phyloP scores from a whole-genome alignment of 2,797 vertebrate genomes.

The Pyrocephalus nanus region DNA sequence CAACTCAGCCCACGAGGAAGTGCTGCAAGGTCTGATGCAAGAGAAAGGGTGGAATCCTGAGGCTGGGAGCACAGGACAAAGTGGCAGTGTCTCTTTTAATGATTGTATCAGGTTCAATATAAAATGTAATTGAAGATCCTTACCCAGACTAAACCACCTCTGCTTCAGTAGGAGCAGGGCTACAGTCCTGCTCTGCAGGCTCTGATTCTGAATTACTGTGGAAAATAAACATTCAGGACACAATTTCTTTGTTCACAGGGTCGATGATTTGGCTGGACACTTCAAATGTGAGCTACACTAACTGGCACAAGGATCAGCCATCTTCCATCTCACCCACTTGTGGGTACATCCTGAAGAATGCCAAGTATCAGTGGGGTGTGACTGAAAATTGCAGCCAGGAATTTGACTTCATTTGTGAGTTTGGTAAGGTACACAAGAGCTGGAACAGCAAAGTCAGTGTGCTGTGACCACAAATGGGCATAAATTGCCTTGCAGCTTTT shows the following conservation, averaged over 20 bases:
- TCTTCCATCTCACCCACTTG: constrained; percentile 69
- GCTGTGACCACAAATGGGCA: not conserved
- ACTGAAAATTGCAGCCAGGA: constrained; percentile 85
- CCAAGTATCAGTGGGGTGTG: constrained; percentile 84
- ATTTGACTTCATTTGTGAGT: constrained; percentile 88
- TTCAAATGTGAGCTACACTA: constrained; percentile 85
- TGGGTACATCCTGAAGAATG: constrained; percentile 81
- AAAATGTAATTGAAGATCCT: not conserved
- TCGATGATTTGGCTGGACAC: constrained; percentile 87
- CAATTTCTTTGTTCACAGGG: constrained; percentile 71
- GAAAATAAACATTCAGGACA: not conserved
- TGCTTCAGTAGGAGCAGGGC: not conserved
- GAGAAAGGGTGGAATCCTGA: not conserved
- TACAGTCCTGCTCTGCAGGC: not conserved
- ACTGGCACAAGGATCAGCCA: constrained; percentile 78
- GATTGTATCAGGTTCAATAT: not conserved
- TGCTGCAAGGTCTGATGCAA: not conserved
- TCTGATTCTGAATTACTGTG: not conserved
- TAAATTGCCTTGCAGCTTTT: not conserved
- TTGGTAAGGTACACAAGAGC: constrained; percentile 77
- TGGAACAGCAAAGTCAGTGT: not conserved
- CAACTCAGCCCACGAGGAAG: not conserved
- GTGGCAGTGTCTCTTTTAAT: not conserved
- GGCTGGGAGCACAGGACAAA: not conserved
- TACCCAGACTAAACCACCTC: not conserved